Base-by-base conservation (phyloP, 37 sponge, comb jelly and placozoan species). In the Geodia barretti region DNA sequence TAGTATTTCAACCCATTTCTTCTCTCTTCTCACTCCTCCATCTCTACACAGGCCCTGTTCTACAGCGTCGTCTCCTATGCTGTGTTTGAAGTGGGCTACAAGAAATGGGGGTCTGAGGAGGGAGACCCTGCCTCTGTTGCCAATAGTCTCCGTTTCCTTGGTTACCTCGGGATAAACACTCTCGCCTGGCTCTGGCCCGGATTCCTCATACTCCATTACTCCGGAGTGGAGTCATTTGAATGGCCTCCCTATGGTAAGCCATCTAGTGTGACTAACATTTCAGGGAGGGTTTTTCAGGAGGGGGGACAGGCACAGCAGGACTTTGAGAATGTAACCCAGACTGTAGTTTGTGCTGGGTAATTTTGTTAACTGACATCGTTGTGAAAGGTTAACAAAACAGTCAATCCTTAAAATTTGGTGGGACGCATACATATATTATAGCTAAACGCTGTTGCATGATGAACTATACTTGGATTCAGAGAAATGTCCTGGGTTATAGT, bases 151-250 rank as follows among this genome's bases (percentile, higher is more conserved):
- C 78, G 95, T 24, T 30, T 91, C 24, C 39, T 94, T 0, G 95
- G 95, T 23, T 74, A 92, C 33, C 66, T 88, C n/a, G 95, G 95
- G 1, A 68, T 94, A 23, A 86, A 88, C 62, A 77, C 89, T 36
- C 62, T 92, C 43, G 43, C 84, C 37, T 85, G 84, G 72, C 31
- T 72, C 31, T 92, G 93, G 93, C 82, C 83, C 0, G 2, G 43
- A 1, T n/a, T 88, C 7, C 0, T 82, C 35, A 71, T 88, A 0
- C 20, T 62, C 5, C 88, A 88, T 58, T 88, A 54, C 47, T 42
- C 82, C 14, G 73, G 73, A 21, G 8, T 88, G 1, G 75, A 88
- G 65, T 33, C 43, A 2, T 88, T 88, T 77, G 77, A 72, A 54
- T 77, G 75, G 59, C 88, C 88, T 4, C 24, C 82, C 14, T 47